Evolutionary conservation across 2,113 vertebrate genomes (phyloP).

Genomic region (Clarias magur): DNA sequence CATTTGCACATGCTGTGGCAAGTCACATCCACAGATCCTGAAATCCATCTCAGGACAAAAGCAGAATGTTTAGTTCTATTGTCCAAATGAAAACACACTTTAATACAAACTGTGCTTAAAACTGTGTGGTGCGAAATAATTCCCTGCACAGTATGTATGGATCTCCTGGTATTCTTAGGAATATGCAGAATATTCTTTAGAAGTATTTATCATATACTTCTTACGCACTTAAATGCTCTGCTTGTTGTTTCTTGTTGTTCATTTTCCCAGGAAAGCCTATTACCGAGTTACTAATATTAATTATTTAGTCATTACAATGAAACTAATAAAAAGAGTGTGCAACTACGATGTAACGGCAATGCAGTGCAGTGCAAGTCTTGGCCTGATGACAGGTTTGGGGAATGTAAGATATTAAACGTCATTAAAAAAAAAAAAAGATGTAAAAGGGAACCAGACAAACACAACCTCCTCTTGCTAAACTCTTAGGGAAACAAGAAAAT

Average conservation of each 20-base stretch:
- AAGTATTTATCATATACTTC: not conserved
- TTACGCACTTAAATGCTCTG: not conserved
- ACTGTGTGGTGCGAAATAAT: not conserved
- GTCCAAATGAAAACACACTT: constrained; percentile 6
- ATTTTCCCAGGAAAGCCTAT: not conserved
- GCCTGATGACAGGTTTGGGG: not conserved
- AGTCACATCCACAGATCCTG: constrained; percentile 29
- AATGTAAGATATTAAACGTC: not conserved
- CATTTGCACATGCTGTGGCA: constrained; percentile 39
- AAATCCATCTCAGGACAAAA: constrained; percentile 11
- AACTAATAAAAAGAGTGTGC: not conserved
- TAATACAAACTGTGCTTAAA: not conserved
- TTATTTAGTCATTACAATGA: constrained; percentile 2
- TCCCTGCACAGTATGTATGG: no score
- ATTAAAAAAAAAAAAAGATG: not conserved
- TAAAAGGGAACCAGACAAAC: not conserved
- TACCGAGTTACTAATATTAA: not conserved
- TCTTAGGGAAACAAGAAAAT: not conserved
- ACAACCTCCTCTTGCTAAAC: not conserved
- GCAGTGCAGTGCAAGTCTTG: not conserved
- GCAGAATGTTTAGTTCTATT: not conserved
- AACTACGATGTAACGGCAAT: not conserved
- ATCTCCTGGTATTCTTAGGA: not conserved
- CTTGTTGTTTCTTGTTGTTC: not conserved
- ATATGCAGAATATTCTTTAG: no score